Conservation (phyloP, 1,140 invertebrate genomes). For the Doryteuthis pealeii region DNA sequence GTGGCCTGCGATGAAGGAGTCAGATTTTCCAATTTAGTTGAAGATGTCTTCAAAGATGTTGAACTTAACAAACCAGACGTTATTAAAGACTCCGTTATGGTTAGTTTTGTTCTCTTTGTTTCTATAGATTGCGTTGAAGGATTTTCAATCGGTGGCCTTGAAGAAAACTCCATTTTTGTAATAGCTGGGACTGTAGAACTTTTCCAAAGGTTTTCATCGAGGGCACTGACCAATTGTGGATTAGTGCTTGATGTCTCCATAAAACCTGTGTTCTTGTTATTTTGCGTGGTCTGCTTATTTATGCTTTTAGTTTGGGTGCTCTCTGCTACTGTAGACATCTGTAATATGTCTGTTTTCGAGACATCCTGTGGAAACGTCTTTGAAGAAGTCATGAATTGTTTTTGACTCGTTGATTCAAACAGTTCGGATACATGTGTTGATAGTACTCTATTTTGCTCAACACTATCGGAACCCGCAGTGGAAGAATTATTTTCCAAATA, state of each 20-base stretch:
- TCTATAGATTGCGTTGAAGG: background rate
- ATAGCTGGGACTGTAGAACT: constrained; percentile 11
- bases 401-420: constrained; percentile 4
- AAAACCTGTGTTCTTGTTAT: no score
- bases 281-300: no score
- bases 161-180: background rate
- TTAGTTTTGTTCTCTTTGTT: background rate
- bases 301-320: no score
- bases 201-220: no score
- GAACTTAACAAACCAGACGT: no score
- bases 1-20: no score
- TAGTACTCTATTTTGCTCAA: background rate
- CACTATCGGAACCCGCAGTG: background rate
- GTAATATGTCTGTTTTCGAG: no score
- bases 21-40: background rate
- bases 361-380: no score
- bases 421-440: constrained; percentile 6
- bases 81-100: no score
- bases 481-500: background rate
- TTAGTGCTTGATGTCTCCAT: no score
- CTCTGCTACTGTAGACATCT: no score
- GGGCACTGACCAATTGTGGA: no score
- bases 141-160: background rate
- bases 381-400: background rate
- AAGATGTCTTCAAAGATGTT: background rate